A percentile compares a stretch with the other conserved stretches of the same genome.
These are phyloP conservation scores for Catagonus wagneri DNA, from an alignment of 2,113 vertebrate genomes.

Conservation along the genomic window DNA sequence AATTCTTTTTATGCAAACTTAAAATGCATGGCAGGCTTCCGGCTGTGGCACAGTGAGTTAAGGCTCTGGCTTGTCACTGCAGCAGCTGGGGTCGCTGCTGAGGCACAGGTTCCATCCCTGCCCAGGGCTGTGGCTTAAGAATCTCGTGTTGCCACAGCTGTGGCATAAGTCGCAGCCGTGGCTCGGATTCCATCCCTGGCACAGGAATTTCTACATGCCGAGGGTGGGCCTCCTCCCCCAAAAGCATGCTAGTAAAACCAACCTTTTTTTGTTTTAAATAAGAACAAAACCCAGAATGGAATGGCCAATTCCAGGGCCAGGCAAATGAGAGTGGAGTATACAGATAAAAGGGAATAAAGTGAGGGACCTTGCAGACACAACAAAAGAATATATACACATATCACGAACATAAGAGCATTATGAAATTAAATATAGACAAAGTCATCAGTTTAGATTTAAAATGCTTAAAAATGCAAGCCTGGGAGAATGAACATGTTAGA, in stretches of 20 bases:
- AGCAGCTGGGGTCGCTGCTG: too few species aligned
- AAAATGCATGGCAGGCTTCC: background rate
- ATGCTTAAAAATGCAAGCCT: background rate
- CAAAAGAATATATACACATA: background rate
- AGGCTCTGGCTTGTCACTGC: too few species aligned
- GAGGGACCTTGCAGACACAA: background rate
- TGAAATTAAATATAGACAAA: constrained; percentile 42
- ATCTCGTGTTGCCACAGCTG: too few species aligned
- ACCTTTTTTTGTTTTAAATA: background rate
- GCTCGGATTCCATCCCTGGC: too few species aligned
- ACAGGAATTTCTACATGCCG: too few species aligned
- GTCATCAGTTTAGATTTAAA: background rate
- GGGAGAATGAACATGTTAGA: background rate
- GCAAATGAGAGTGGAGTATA: background rate
- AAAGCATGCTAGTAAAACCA: background rate
- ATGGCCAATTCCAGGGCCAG: background rate
- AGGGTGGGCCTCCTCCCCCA: too few species aligned
- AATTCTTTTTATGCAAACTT: background rate
- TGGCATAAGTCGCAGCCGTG: too few species aligned
- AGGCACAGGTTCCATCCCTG: too few species aligned
- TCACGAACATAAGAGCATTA: too few species aligned
- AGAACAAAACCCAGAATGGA: constrained; percentile 18
- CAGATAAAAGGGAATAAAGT: background rate
- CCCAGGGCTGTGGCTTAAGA: too few species aligned
- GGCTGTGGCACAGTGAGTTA: too few species aligned